Evolutionary conservation across 2,113 vertebrate species (phyloP).

Genomic region (Pluvialis apricaria): DNA sequence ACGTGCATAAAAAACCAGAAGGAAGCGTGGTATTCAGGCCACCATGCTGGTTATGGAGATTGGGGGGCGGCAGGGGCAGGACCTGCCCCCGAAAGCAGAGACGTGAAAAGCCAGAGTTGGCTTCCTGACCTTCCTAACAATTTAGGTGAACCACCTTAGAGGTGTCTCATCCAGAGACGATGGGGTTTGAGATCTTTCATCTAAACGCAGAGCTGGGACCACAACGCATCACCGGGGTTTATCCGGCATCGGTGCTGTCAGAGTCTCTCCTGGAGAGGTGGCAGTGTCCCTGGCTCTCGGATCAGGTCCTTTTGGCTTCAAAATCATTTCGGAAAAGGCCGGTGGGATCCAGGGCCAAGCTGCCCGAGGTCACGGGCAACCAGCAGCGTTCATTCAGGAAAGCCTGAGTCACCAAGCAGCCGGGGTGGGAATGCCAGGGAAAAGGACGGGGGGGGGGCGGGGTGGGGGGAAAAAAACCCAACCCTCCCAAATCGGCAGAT

Average conservation of each 20-base stretch:
- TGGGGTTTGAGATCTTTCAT: neutral
- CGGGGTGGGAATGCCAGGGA: neutral
- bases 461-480: neutral
- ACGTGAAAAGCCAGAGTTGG: neutral
- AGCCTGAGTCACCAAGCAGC: neutral
- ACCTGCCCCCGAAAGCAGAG: neutral
- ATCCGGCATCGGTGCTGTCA: accelerated
- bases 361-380: neutral
- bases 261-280: neutral
- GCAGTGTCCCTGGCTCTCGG: neutral
- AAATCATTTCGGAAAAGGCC: neutral
- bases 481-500: neutral
- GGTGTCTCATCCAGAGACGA: neutral
- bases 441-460: neutral
- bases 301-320: neutral
- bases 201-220: neutral
- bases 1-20: neutral
- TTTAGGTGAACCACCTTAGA: neutral
- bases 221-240: accelerated
- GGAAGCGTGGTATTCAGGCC: neutral
- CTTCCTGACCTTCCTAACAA: neutral
- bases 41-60: neutral
- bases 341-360: neutral
- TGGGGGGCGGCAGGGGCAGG: neutral
- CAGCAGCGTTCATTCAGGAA: neutral